These are phyloP conservation scores for Aphidius colemani DNA, from an alignment of 2,888 invertebrate genomes.

Conservation along the genomic window DNA sequence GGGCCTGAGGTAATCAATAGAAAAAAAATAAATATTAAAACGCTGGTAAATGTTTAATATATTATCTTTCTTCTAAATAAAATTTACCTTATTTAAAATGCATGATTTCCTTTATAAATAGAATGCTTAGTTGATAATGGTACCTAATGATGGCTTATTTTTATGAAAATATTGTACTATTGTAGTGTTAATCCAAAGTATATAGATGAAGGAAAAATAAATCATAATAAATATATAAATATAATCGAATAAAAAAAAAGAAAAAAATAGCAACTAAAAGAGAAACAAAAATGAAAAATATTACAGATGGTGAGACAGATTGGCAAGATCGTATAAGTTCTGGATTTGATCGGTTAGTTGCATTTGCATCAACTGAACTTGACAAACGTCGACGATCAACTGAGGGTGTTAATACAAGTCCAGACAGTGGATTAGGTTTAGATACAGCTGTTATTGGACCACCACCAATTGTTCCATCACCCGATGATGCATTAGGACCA, in stretches of 20 bases:
- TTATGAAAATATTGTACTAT: slow-evolving; percentile 50
- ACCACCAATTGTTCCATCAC: slow-evolving; percentile 55
- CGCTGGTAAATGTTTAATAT: neutral
- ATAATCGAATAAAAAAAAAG: slow-evolving; percentile 25
- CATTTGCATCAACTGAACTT: slow-evolving; percentile 89
- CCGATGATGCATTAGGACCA: slow-evolving; percentile 62
- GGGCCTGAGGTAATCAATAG: neutral
- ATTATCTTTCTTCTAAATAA: neutral
- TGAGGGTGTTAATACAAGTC: slow-evolving; percentile 83
- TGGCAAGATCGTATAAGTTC: slow-evolving; percentile 94
- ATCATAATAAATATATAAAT: slow-evolving; percentile 22
- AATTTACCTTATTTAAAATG: slow-evolving; percentile 1
- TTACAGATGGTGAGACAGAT: slow-evolving; percentile 77
- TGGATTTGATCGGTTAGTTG: slow-evolving; percentile 91
- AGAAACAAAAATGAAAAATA: slow-evolving; percentile 17
- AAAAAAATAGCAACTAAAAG: slow-evolving; percentile 15
- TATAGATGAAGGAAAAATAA: slow-evolving; percentile 24
- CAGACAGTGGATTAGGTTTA: slow-evolving; percentile 82
- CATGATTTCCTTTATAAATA: slow-evolving; percentile 10
- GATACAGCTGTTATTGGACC: slow-evolving; percentile 53
- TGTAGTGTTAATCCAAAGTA: slow-evolving; percentile 18
- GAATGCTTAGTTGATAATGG: slow-evolving; percentile 7
- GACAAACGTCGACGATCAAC: slow-evolving; percentile 84
- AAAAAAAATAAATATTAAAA: neutral
- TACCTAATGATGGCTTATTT: slow-evolving; percentile 52